A percentile compares a stretch with the other conserved stretches of the same genome.
phyloP scores from a whole-genome alignment of 2,888 invertebrate species.

The Morpho achilles region DNA sequence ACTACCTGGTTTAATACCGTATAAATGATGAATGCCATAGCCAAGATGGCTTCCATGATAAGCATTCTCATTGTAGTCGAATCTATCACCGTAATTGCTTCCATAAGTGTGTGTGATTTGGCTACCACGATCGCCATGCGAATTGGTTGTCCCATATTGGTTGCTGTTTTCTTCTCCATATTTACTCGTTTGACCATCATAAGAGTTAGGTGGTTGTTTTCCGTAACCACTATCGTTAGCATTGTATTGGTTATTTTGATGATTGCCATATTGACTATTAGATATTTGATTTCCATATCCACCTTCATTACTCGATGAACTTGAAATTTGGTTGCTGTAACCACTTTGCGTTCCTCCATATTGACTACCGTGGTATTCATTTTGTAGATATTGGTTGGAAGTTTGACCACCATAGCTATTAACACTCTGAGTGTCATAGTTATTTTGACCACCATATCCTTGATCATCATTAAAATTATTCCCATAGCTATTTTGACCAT shows the following conservation, averaged over 20 bases:
- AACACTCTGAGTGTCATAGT: slow-evolving; percentile 12
- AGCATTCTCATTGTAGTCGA: slow-evolving; percentile 19
- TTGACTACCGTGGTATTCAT: slow-evolving; percentile 16
- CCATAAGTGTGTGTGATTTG: slow-evolving; percentile 2
- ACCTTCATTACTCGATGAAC: slow-evolving; percentile 1
- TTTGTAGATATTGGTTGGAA: slow-evolving; percentile 5
- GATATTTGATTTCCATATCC: slow-evolving; percentile 11
- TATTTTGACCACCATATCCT: slow-evolving; percentile 10
- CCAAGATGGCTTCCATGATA: slow-evolving; percentile 31
- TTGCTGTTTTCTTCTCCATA: slow-evolving; percentile 8
- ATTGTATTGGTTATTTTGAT: slow-evolving; percentile 4
- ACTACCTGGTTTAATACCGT: slow-evolving; percentile 30
- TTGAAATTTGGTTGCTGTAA: slow-evolving; percentile 9
- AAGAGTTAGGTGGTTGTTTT: slow-evolving; percentile 8
- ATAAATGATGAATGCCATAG: slow-evolving; percentile 32
- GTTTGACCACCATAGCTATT: slow-evolving; percentile 12
- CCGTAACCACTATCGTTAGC: slow-evolving; percentile 13
- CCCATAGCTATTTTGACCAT: slow-evolving; percentile 15
- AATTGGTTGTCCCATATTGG: slow-evolving; percentile 5
- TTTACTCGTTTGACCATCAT: slow-evolving; percentile 4
- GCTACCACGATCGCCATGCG: slow-evolving; percentile 9
- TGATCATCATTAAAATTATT: slow-evolving; percentile 3
- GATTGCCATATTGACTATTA: slow-evolving; percentile 14
- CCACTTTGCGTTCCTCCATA: slow-evolving; percentile 7
- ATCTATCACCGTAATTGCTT: slow-evolving; percentile 13